Conservation (phyloP, 1,140 invertebrate genomes). For the Gonatopus flavifemur region DNA sequence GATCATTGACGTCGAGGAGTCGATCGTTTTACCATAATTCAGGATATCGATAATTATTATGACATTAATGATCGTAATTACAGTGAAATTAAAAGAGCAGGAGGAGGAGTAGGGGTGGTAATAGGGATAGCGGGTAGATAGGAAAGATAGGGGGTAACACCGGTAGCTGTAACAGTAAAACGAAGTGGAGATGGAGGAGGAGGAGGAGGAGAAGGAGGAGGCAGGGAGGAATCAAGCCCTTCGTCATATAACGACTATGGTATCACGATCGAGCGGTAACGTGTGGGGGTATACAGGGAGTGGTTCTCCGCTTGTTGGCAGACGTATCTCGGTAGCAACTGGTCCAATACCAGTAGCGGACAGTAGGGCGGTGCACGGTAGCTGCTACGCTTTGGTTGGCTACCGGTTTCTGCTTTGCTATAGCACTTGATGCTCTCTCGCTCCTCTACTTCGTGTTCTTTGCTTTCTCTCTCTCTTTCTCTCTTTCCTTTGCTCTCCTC, state of each 20-base stretch:
- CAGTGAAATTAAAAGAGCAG: not conserved
- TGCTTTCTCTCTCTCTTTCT: constrained; percentile 8
- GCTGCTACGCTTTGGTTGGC: constrained; percentile 50
- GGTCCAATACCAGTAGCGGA: constrained; percentile 53
- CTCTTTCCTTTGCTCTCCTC: constrained; percentile 13
- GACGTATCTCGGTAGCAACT: constrained; percentile 33
- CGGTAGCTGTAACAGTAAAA: too few relatives aligned
- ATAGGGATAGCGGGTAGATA: not conserved
- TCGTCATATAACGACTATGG: not conserved
- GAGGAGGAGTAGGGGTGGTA: not conserved
- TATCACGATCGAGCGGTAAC: constrained; percentile 22
- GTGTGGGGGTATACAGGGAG: constrained; percentile 42
- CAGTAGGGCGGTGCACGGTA: constrained; percentile 55
- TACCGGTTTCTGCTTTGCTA: constrained; percentile 22
- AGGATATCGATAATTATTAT: too few relatives aligned
- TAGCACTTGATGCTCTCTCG: constrained; percentile 11
- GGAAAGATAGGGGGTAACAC: constrained; percentile 6
- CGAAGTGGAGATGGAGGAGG: not conserved
- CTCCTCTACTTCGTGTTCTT: not conserved
- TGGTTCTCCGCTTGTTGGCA: constrained; percentile 38
- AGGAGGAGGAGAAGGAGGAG: not conserved
- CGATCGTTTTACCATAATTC: too few relatives aligned
- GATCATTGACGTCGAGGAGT: too few relatives aligned
- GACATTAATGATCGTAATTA: too few relatives aligned
- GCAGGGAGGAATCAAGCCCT: not conserved